Evolutionary conservation across 2,888 invertebrate species (phyloP).

Genomic region (Tiliacea aurago): DNA sequence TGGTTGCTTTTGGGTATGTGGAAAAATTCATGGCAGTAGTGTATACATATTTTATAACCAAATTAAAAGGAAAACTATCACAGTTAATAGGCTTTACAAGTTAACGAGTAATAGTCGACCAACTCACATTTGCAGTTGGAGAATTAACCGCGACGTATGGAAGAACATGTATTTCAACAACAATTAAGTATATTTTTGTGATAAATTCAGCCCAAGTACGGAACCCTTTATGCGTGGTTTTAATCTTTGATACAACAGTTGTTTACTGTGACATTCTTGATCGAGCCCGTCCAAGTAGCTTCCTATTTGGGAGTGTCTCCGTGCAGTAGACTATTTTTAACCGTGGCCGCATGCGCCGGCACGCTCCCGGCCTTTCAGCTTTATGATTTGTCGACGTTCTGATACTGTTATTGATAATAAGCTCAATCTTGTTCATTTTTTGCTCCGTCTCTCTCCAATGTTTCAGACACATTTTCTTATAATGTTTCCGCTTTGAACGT

Average conservation of each 20-base stretch:
- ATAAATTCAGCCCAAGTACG: too few relatives aligned
- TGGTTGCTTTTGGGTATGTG: too few relatives aligned
- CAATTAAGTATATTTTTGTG: too few relatives aligned
- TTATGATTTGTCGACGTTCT: constrained; percentile 82
- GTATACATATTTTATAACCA: too few relatives aligned
- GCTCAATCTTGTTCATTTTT: constrained; percentile 66
- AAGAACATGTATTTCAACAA: too few relatives aligned
- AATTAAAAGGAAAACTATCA: too few relatives aligned
- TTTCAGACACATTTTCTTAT: constrained; percentile 52
- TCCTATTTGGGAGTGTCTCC: constrained; percentile 86
- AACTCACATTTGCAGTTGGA: too few relatives aligned
- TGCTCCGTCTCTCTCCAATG: constrained; percentile 43
- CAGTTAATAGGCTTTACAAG: too few relatives aligned
- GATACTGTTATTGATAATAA: constrained; percentile 77
- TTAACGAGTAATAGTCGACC: too few relatives aligned
- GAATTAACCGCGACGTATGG: too few relatives aligned
- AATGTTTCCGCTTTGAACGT: constrained; percentile 63
- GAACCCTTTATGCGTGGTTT: neutral
- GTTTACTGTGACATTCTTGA: constrained; percentile 69
- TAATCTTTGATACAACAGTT: constrained; percentile 38
- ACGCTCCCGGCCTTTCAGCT: constrained; percentile 81
- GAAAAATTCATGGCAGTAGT: too few relatives aligned
- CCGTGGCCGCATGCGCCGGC: constrained; percentile 80
- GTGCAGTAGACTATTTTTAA: constrained; percentile 83
- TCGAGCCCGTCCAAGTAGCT: constrained; percentile 76